Conservation (phyloP, 2,113 vertebrate species). For the Gila orcuttii region DNA sequence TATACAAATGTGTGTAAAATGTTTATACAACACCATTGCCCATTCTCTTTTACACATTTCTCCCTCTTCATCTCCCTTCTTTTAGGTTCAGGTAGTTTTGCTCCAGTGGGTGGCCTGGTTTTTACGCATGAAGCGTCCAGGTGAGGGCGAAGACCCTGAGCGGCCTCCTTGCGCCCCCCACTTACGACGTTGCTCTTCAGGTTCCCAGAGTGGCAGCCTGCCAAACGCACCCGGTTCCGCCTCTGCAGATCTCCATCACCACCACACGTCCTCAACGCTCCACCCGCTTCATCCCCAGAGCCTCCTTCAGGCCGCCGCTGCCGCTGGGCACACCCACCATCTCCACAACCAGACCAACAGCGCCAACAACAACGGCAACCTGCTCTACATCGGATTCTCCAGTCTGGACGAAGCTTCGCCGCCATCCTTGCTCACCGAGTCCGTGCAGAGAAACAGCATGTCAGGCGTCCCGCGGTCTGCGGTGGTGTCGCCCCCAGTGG, state of each 20-base stretch:
- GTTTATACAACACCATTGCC: neutral
- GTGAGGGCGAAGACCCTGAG: constrained; percentile 73
- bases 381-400: constrained; percentile 80
- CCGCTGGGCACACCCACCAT: constrained; percentile 62
- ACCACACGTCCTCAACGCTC: constrained; percentile 61
- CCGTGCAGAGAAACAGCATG: constrained; percentile 69
- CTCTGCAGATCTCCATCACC: constrained; percentile 45
- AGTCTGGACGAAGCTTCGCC: constrained; percentile 72
- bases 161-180: constrained; percentile 76
- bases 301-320: constrained; percentile 58
- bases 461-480: constrained; percentile 63
- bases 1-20: neutral
- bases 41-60: neutral
- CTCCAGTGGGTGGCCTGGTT: constrained; percentile 84
- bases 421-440: constrained; percentile 65
- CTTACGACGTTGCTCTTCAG: constrained; percentile 77
- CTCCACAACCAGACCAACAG: constrained; percentile 69
- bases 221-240: constrained; percentile 61
- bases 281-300: constrained; percentile 75
- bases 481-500: constrained; percentile 62
- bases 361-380: constrained; percentile 77
- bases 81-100: constrained; percentile 75
- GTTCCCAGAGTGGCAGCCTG: constrained; percentile 75
- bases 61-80: neutral
- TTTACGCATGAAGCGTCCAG: constrained; percentile 79